A percentile compares a stretch with the other conserved stretches of the same genome.
phyloP scores from a whole-genome alignment of 2,797 vertebrate genomes.

The Champsocephalus esox region DNA sequence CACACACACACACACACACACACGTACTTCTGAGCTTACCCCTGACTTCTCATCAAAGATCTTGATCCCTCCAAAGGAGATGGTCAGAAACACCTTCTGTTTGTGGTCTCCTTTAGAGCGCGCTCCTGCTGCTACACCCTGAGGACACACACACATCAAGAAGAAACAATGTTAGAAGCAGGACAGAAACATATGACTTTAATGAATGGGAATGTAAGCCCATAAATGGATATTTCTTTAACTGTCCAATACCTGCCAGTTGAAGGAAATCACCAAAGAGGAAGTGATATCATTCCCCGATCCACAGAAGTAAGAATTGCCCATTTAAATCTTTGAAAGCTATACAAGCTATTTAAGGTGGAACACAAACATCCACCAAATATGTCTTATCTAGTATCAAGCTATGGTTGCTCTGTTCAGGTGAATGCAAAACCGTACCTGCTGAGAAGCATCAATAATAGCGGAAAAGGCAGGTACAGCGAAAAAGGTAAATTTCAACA shows the following conservation, averaged over 20 bases:
- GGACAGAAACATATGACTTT: constrained; percentile 1
- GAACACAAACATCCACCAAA: neutral
- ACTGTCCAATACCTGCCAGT: neutral
- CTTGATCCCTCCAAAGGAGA: constrained; percentile 99
- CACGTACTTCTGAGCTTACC: constrained; percentile 85
- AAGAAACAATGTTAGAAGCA: constrained; percentile 34
- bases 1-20: neutral
- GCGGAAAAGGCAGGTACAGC: neutral
- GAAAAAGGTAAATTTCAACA: neutral
- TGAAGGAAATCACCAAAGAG: neutral
- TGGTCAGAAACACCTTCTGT: constrained; percentile 97
- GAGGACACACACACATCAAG: constrained; percentile 38
- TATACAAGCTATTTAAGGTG: neutral
- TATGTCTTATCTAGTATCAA: neutral
- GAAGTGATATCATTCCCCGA: neutral
- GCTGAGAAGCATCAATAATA: neutral
- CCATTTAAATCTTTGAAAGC: neutral
- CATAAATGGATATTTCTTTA: neutral
- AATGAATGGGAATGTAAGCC: neutral
- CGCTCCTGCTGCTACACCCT: constrained; percentile 94
- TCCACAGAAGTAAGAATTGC: neutral
- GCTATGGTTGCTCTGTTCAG: neutral
- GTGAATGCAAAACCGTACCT: neutral
- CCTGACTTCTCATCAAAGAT: constrained; percentile 99
- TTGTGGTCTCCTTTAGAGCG: constrained; percentile 99